These are phyloP conservation scores for Ecliptopera silaceata DNA, from an alignment of 2,888 invertebrate species.

Conservation along the genomic window DNA sequence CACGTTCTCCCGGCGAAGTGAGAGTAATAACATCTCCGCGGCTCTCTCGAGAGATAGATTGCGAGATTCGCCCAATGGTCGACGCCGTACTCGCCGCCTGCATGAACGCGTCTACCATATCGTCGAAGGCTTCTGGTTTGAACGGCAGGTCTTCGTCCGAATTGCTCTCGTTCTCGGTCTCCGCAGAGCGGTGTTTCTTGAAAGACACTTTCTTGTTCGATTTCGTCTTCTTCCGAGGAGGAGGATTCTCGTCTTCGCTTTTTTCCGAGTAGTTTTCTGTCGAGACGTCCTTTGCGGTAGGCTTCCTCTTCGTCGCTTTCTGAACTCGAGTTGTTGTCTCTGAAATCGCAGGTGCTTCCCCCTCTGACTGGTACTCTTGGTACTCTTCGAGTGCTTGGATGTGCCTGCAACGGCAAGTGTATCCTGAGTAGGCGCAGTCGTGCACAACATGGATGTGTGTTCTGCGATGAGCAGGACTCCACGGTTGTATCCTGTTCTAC, in stretches of 20 bases:
- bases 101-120: conserved; percentile 18
- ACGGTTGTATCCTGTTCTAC: background rate
- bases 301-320: conserved; percentile 3
- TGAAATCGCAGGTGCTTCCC: background rate
- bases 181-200: background rate
- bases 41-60: conserved; percentile 25
- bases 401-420: background rate
- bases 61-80: conserved; percentile 29
- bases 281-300: background rate
- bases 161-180: background rate
- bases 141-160: background rate
- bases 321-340: background rate
- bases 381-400: background rate
- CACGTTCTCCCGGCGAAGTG: conserved; percentile 30
- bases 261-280: background rate
- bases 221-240: background rate
- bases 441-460: conserved; percentile 1
- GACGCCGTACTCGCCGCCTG: conserved; percentile 25
- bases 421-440: conserved; percentile 1
- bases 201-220: background rate
- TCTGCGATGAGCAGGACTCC: background rate
- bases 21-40: conserved; percentile 25
- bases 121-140: conserved; percentile 20
- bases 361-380: background rate
- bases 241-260: no score